Evolutionary conservation across 1,140 invertebrate species (phyloP), one percentile per base, ranked within the genome.

Genomic region (Elysia chlorotica): DNA sequence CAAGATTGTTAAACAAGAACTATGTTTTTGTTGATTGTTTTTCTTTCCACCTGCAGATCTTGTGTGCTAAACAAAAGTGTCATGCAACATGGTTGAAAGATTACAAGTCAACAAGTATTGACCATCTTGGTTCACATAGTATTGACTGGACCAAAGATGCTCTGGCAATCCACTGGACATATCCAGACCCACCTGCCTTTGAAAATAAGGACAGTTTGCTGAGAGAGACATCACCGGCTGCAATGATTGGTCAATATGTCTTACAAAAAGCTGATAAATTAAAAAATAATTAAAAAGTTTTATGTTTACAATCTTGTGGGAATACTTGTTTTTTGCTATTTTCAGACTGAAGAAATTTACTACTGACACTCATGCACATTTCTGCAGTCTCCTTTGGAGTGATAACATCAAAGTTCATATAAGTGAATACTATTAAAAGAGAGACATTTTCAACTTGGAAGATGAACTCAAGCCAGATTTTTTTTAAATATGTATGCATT

Each of bases 151-250:
- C 48, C 48, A 76, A 33, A 1, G 79, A 81, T 38, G 63, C 74
- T 2, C 36, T 74, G 10, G 74, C 74, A 21, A 37, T 81, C n/a
- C 79, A 81, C 72, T 79, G 77, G 77, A 79, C 77, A 28, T 30
- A 71, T 56, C 79, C 79, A 38, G 76, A 77, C 65, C 79, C 79
- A 3, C 30, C 54, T 10, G 79, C 77, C 63, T 79, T 79, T 28
- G 35, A 31, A 5, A 66, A 63, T 54, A 59, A 74, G 67, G 59
- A 78, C 6, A 65, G 21, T 3, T 56, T 80, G 41, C 31, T 38
- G 6, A 37, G 61, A 19, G 62, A 73, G 36, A 70, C 67, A 54
- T 59, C 72, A 25, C 69, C 78, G 68, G 72, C 74, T 68, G 73
- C 37, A 19, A 59, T 73, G 21, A 76, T 80, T 25, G 79, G 77